phyloP scores from a whole-genome alignment of 2,797 vertebrate species.

The Spinus olivaceus region DNA sequence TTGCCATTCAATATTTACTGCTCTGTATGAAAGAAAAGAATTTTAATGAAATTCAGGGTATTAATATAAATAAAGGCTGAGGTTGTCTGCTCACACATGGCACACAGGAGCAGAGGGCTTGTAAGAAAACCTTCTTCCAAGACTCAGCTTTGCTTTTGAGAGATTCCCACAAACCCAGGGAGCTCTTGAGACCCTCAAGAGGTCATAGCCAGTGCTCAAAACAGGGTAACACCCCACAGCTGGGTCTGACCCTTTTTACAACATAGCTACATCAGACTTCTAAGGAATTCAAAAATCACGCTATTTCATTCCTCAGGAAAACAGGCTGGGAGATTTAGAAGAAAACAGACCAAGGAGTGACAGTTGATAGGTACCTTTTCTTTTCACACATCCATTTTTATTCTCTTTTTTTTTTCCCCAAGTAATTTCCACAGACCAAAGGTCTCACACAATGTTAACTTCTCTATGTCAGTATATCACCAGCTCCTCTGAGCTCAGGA shows the following conservation, averaged over 20 bases:
- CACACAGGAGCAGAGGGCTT: not conserved
- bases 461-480: not conserved
- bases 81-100: not conserved
- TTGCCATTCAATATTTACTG: not conserved
- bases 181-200: not conserved
- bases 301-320: not conserved
- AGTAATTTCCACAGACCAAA: not conserved
- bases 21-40: not conserved
- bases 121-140: not conserved
- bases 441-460: not conserved
- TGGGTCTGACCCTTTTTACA: not conserved
- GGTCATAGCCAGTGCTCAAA: not conserved
- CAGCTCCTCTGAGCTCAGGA: fast-evolving
- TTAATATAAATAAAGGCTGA: not conserved
- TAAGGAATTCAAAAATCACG: not conserved
- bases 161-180: not conserved
- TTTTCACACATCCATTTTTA: not conserved
- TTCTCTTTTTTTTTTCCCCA: not conserved
- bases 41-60: not conserved
- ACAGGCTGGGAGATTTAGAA: not conserved
- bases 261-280: not conserved
- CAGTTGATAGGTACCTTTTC: not conserved
- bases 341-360: not conserved
- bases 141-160: not conserved
- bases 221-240: not conserved